Evolutionary conservation across 2,888 invertebrate genomes (phyloP), one percentile per base, ranked within the genome.

Genomic region (Lysandra bellargus): DNA sequence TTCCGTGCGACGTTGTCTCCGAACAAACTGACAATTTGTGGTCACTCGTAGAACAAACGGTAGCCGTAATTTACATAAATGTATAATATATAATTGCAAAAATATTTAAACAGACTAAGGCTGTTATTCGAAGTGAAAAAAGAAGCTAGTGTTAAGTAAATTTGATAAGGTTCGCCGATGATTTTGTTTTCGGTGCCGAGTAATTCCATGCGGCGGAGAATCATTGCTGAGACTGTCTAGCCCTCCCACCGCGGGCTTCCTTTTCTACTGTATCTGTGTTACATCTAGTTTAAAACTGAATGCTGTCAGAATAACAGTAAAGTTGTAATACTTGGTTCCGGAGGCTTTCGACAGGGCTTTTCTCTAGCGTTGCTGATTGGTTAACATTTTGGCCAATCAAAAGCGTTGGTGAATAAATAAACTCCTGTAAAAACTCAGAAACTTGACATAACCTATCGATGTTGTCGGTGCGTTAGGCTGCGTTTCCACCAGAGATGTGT

Each of bases 201-300:
- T 30, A 74, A 57, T 76, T 76, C 76, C 76, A 57, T 33, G 14
- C 53, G 76, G 49, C 49, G 53, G 57, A 74, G 82, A 75, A 82
- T 81, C 17, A 82, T 81, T 80, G 83, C 84, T 84, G 86, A 87
- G 86, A 87, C 86, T 87, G 87, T 84, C 80, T 80, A 82, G 87
- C 87, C 87, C 87, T 87, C 87, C 87, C 86, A 80, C 79, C 80
- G 74, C 77, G 81, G 79, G 72, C 81, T 78, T 78, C 76, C 83
- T 82, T 80, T 78, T 80, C 80, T 79, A 72, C 77, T 60, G 76
- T 49, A 80, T 60, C 76, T 80, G 77, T 80, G 75, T 69, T 37
- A 33, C 14, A 17, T 33, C 69, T 69, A 33, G 33, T 69, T 37
- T 69, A 69, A 37, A 33, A 69, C 33, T 37, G 69, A 69, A 69